Percentiles rank a stretch among this genome's conserved stretches.
Conservation (phyloP, 2,888 invertebrate species). For the Diloba caeruleocephala region DNA sequence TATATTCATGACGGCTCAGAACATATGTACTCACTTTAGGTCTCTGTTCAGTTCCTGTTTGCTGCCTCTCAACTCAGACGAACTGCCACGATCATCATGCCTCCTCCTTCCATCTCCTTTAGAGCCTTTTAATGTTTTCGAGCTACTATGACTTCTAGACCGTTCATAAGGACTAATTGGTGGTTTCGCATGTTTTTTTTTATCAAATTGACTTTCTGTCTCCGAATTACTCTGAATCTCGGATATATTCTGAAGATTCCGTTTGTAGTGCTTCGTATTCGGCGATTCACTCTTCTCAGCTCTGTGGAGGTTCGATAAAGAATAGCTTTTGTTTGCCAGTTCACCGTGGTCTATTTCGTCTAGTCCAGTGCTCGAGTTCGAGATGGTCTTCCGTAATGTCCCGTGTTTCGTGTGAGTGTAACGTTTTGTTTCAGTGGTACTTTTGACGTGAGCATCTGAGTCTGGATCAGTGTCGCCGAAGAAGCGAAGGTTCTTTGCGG, state of each 20-base stretch:
- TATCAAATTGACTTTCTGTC: slow-evolving; percentile 76
- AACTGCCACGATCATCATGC: slow-evolving; percentile 69
- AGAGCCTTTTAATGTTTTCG: slow-evolving; percentile 78
- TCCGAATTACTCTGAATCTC: slow-evolving; percentile 86
- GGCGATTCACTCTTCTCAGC: slow-evolving; percentile 75
- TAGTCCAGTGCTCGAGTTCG: slow-evolving; percentile 81
- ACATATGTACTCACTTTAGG: slow-evolving; percentile 72
- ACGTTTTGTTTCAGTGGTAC: slow-evolving; percentile 70
- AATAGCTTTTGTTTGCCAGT: slow-evolving; percentile 79
- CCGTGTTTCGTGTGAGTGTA: slow-evolving; percentile 70
- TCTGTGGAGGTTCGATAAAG: slow-evolving; percentile 78
- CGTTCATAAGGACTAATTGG: slow-evolving; percentile 84
- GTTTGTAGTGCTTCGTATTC: slow-evolving; percentile 74
- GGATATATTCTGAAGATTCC: slow-evolving; percentile 89
- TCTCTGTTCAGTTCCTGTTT: slow-evolving; percentile 79
- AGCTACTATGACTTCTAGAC: slow-evolving; percentile 84
- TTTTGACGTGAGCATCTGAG: slow-evolving; percentile 89
- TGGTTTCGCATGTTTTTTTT: slow-evolving; percentile 70
- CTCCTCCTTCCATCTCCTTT: slow-evolving; percentile 67
- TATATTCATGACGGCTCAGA: no score
- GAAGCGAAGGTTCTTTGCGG: slow-evolving; percentile 93
- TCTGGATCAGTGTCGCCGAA: slow-evolving; percentile 95
- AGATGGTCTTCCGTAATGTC: slow-evolving; percentile 79
- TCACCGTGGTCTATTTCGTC: slow-evolving; percentile 81
- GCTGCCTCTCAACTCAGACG: slow-evolving; percentile 79